Conservation (phyloP, 2,113 vertebrate genomes). For the Loxodonta africana region DNA sequence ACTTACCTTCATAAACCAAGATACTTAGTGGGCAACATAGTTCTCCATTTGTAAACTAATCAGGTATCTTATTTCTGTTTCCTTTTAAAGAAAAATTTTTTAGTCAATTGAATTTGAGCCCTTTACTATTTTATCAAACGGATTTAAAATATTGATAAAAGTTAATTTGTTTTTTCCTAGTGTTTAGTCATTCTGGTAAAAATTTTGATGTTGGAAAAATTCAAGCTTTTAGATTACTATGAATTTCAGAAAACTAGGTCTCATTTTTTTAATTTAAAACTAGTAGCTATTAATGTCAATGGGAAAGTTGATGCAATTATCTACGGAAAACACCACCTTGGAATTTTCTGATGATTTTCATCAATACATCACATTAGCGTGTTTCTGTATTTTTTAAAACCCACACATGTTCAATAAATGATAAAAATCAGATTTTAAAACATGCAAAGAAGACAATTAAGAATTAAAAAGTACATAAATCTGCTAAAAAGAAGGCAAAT, state of each 20-base stretch:
- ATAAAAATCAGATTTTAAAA: slow-evolving; percentile 22
- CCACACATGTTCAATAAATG: background rate
- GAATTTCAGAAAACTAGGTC: slow-evolving; percentile 3
- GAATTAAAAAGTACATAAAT: slow-evolving; percentile 12
- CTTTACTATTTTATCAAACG: slow-evolving; percentile 4
- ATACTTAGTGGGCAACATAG: background rate
- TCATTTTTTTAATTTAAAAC: background rate
- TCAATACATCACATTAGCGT: background rate
- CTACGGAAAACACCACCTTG: background rate
- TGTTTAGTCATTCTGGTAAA: background rate
- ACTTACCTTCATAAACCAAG: background rate
- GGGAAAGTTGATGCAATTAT: too few species aligned
- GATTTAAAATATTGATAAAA: background rate
- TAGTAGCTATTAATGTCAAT: background rate
- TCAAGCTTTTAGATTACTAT: background rate
- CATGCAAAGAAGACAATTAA: background rate
- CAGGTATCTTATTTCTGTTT: background rate
- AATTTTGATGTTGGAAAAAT: background rate
- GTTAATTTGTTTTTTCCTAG: background rate
- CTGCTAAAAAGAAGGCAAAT: background rate
- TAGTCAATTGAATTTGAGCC: background rate
- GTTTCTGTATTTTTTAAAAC: background rate
- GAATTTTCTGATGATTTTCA: background rate
- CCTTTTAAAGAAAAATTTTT: background rate
- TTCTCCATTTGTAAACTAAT: background rate